A percentile compares a stretch with the other conserved stretches of the same genome.
Evolutionary conservation across 2,888 invertebrate genomes (phyloP).

Genomic region (Aphodius sticticus): DNA sequence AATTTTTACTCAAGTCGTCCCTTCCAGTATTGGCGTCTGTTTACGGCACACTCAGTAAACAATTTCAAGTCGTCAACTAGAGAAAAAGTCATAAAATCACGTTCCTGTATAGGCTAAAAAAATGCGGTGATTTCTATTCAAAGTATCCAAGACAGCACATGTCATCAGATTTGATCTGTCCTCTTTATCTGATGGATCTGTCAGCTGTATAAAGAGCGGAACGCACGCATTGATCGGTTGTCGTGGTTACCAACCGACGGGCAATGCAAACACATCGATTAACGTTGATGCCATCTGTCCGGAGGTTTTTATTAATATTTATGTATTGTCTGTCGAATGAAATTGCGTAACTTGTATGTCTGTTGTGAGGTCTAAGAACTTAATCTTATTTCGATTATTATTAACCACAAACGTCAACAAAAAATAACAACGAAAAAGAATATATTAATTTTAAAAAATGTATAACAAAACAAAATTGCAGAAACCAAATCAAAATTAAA

Average conservation of each 20-base stretch:
- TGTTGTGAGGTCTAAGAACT: neutral
- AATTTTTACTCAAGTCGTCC: too few species aligned
- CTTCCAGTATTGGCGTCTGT: too few species aligned
- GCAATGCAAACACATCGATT: neutral
- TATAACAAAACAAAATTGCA: too few species aligned
- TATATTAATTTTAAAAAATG: too few species aligned
- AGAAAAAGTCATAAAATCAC: too few species aligned
- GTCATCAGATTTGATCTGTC: neutral
- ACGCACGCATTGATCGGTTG: neutral
- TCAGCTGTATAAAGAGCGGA: neutral
- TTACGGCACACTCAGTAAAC: too few species aligned
- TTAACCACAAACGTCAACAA: too few species aligned
- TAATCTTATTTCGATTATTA: constrained; percentile 4
- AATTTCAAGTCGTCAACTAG: too few species aligned
- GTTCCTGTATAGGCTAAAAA: too few species aligned
- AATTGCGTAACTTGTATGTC: neutral
- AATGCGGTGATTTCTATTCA: too few species aligned
- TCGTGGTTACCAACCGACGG: neutral
- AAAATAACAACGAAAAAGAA: too few species aligned
- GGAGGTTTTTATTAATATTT: neutral
- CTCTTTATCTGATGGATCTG: neutral
- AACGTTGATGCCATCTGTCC: neutral
- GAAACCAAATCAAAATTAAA: too few species aligned
- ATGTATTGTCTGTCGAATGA: neutral
- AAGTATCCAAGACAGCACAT: neutral